phyloP scores from a whole-genome alignment of 2,888 invertebrate genomes.

The Epinotia brunnichana region DNA sequence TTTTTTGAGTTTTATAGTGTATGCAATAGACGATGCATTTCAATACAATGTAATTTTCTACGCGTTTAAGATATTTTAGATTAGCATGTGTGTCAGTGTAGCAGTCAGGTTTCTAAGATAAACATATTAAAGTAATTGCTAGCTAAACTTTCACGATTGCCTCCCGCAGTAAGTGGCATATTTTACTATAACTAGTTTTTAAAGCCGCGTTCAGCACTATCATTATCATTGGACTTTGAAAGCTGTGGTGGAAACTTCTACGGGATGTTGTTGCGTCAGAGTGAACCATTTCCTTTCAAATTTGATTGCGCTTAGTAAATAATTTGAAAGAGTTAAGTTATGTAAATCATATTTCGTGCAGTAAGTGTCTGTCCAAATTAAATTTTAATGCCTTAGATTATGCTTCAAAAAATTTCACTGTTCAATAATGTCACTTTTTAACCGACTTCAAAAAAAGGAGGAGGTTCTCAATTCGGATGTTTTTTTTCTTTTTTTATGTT shows the following conservation, averaged over 20 bases:
- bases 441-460: too few relatives aligned
- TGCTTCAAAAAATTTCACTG: too few relatives aligned
- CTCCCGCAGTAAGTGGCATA: conserved; percentile 61
- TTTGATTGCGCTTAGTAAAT: neutral
- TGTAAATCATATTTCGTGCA: neutral
- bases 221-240: conserved; percentile 39
- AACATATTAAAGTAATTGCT: conserved; percentile 35
- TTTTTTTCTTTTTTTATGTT: too few relatives aligned
- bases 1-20: neutral
- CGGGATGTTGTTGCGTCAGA: conserved; percentile 47
- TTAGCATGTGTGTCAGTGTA: conserved; percentile 42
- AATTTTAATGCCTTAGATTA: too few relatives aligned
- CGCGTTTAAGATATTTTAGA: conserved; percentile 12
- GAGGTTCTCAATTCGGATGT: too few relatives aligned
- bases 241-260: conserved; percentile 50
- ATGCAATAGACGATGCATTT: neutral
- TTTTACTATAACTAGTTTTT: conserved; percentile 68
- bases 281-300: neutral
- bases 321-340: neutral
- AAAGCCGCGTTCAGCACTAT: conserved; percentile 34
- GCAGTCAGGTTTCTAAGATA: conserved; percentile 44
- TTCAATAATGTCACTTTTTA: too few relatives aligned
- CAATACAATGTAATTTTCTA: conserved; percentile 7
- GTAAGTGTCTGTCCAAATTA: too few relatives aligned
- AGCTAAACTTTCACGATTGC: conserved; percentile 67